phyloP scores from a whole-genome alignment of 2,113 vertebrate genomes.

The Oenanthe melanoleuca region DNA sequence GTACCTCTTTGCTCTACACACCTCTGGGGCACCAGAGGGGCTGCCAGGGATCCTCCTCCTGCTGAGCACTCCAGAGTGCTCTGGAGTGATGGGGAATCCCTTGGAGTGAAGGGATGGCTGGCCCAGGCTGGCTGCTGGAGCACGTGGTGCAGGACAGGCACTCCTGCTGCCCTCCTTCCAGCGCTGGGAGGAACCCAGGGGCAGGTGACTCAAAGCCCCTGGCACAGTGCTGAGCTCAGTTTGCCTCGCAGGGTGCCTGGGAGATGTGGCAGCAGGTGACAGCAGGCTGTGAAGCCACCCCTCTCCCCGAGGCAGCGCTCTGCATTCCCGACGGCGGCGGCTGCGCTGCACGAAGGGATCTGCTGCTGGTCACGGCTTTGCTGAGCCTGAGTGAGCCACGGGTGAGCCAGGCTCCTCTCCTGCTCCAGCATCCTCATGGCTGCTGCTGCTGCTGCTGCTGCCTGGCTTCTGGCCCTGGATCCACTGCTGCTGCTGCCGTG shows the following conservation, averaged over 20 bases:
- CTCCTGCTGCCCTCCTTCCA: not conserved
- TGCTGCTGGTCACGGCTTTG: accelerated
- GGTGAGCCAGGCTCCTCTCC: not conserved
- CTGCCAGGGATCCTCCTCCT: not conserved
- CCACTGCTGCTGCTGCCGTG: not conserved
- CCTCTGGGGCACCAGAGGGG: not conserved
- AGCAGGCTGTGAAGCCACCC: not conserved
- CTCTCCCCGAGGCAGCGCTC: not conserved
- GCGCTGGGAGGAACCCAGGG: accelerated
- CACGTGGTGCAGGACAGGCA: accelerated
- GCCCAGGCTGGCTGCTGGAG: not conserved
- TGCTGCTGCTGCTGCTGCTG: not conserved
- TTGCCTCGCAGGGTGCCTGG: not conserved
- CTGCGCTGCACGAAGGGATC: not conserved
- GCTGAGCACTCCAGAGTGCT: not conserved
- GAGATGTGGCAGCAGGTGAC: not conserved
- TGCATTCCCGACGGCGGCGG: accelerated
- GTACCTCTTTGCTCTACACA: not conserved
- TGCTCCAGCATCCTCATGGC: not conserved
- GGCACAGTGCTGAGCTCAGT: not conserved
- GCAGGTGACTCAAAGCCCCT: not conserved
- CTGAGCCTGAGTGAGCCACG: not conserved
- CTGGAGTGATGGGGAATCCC: not conserved
- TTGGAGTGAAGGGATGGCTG: not conserved
- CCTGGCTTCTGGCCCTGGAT: accelerated